These are phyloP conservation scores for Melanotaenia boesemani DNA, from an alignment of 2,797 vertebrate genomes.

Conservation along the genomic window DNA sequence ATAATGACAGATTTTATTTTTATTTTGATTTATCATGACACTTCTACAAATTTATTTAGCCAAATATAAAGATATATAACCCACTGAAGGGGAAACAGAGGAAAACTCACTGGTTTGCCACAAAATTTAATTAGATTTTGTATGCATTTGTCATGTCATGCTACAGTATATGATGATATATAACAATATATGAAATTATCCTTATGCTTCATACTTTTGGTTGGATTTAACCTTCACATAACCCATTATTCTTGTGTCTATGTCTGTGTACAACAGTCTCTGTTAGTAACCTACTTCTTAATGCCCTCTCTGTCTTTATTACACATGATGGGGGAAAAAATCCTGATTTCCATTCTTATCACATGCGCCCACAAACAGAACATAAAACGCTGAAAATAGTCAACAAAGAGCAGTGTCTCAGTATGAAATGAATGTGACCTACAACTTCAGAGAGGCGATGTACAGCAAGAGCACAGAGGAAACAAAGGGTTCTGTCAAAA, in stretches of 20 bases:
- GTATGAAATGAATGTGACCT: slow-evolving; percentile 67
- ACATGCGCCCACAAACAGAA: slow-evolving; percentile 54
- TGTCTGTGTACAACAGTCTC: slow-evolving; percentile 8
- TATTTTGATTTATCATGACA: neutral
- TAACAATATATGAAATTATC: neutral
- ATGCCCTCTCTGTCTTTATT: slow-evolving; percentile 51
- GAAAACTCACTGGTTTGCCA: neutral
- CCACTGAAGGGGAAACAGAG: neutral
- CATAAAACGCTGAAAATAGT: slow-evolving; percentile 42
- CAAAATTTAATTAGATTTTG: neutral
- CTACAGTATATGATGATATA: neutral
- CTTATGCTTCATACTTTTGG: neutral
- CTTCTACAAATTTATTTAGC: neutral
- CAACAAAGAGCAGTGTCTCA: slow-evolving; percentile 36
- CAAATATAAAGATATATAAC: neutral
- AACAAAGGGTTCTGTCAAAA: slow-evolving; percentile 71
- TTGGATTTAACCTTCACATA: slow-evolving; percentile 10
- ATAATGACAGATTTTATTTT: neutral
- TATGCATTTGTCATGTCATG: neutral
- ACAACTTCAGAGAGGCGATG: slow-evolving; percentile 57
- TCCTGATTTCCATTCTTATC: slow-evolving; percentile 63
- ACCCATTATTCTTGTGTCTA: neutral
- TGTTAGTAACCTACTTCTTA: slow-evolving; percentile 28
- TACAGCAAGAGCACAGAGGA: slow-evolving; percentile 53
- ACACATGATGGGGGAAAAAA: slow-evolving; percentile 58